A percentile compares a stretch with the other conserved stretches of the same genome.
phyloP scores from a whole-genome alignment of 2,888 invertebrate genomes.

The Zygaena filipendulae region DNA sequence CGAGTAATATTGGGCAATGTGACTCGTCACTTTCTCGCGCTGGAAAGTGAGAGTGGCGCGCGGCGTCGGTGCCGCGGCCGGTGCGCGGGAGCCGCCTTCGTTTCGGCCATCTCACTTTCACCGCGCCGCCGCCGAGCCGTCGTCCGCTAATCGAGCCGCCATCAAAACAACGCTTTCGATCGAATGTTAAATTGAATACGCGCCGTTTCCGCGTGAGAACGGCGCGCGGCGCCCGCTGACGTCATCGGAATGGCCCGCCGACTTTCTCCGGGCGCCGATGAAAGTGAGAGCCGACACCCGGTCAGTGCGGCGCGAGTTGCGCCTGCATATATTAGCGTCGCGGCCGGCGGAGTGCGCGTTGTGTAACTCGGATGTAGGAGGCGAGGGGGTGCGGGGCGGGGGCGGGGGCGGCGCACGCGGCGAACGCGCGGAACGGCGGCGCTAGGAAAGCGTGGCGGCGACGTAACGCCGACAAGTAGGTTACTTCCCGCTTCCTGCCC shows the following conservation, averaged over 20 bases:
- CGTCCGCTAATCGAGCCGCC: no score
- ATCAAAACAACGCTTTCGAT: no score
- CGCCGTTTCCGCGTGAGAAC: no score
- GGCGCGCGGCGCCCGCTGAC: constrained; percentile 19
- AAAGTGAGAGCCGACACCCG: constrained; percentile 28
- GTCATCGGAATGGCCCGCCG: constrained; percentile 20
- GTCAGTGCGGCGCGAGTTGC: constrained; percentile 17
- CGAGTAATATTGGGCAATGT: constrained; percentile 5
- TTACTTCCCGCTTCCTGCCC: constrained; percentile 54
- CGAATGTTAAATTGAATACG: no score
- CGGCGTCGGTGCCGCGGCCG: no score
- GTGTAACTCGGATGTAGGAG: no score
- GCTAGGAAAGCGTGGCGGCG: constrained; percentile 39
- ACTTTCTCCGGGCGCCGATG: constrained; percentile 30
- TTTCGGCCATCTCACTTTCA: no score
- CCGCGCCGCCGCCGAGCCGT: no score
- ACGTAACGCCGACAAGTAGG: constrained; percentile 43
- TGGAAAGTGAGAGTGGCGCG: constrained; percentile 26
- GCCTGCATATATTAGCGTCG: no score
- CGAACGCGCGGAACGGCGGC: constrained; percentile 28
- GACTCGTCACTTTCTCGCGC: constrained; percentile 21
- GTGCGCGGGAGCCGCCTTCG: no score
- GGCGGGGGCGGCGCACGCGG: no score
- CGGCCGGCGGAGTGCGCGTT: background rate
- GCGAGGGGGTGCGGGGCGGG: no score